Evolutionary conservation across 1,140 invertebrate species (phyloP).

Genomic region (Spodoptera litura): DNA sequence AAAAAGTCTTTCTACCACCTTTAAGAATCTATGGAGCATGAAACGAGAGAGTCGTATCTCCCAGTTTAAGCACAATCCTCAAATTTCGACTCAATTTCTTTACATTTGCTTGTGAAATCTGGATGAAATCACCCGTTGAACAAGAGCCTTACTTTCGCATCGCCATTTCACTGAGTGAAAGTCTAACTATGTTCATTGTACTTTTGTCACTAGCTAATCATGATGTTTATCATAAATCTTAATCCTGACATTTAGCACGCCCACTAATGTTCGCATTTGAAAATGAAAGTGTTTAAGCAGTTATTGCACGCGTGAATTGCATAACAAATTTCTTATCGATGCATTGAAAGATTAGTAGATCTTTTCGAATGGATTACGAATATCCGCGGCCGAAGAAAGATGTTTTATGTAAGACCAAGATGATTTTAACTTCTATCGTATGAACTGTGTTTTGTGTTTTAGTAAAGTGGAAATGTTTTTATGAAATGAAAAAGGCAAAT

Average conservation of each 20-base stretch:
- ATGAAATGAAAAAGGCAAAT: background rate
- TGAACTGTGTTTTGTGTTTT: conserved; percentile 7
- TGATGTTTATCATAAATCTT: conserved; percentile 76
- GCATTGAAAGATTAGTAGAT: conserved; percentile 34
- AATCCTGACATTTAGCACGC: conserved; percentile 75
- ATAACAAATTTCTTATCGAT: conserved; percentile 53
- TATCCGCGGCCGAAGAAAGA: conserved; percentile 9
- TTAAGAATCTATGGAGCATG: background rate
- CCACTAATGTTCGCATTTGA: conserved; percentile 60
- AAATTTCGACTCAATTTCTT: conserved; percentile 23
- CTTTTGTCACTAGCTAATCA: conserved; percentile 78
- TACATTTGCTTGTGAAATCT: conserved; percentile 53
- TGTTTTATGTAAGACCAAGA: conserved; percentile 15
- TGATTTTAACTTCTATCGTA: background rate
- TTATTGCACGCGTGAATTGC: conserved; percentile 50
- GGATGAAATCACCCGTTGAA: conserved; percentile 64
- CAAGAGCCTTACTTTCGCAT: conserved; percentile 65
- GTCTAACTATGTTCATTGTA: conserved; percentile 76
- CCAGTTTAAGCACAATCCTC: background rate
- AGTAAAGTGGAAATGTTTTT: conserved; percentile 7
- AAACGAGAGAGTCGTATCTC: conserved; percentile 1
- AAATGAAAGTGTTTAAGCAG: conserved; percentile 68
- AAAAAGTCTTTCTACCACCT: conserved; percentile 34
- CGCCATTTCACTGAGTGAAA: conserved; percentile 79
- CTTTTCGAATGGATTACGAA: conserved; percentile 36